Percentiles rank a stretch among this genome's conserved stretches.
Evolutionary conservation across 2,797 vertebrate species (phyloP).

Genomic region (Aselliscus stoliczkanus): DNA sequence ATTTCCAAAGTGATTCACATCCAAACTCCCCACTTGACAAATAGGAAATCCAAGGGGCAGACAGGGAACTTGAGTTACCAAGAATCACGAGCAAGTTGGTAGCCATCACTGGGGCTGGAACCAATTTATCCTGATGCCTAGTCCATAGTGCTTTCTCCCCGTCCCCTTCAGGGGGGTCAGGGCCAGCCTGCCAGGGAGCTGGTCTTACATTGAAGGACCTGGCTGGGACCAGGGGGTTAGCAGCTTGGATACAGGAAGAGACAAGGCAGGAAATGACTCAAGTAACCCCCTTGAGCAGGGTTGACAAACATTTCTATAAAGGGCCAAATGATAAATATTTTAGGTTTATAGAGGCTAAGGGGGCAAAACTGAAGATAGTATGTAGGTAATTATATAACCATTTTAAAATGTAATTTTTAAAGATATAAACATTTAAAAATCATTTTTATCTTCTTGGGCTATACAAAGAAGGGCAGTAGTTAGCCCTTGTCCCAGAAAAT

Average conservation of each 20-base stretch:
- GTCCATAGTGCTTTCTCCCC: neutral
- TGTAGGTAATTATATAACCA: neutral
- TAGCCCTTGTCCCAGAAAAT: neutral
- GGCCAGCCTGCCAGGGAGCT: neutral
- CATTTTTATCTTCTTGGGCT: neutral
- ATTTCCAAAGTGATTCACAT: fast-evolving
- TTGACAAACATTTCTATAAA: neutral
- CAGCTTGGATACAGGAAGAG: neutral
- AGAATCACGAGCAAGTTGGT: neutral
- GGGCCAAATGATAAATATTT: neutral
- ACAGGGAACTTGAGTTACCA: neutral
- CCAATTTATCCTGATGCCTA: fast-evolving
- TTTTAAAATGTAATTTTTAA: neutral
- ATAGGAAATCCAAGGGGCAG: neutral
- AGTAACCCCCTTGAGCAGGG: neutral
- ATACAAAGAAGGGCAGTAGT: neutral
- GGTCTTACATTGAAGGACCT: neutral
- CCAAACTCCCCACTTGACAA: fast-evolving
- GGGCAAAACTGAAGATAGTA: neutral
- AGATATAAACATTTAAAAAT: neutral
- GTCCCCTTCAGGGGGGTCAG: neutral
- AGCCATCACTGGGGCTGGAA: neutral
- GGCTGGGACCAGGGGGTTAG: neutral
- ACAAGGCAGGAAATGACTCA: fast-evolving
- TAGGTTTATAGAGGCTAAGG: neutral